phyloP scores from a whole-genome alignment of 1,140 invertebrate species.

The Drosophila nannoptera region DNA sequence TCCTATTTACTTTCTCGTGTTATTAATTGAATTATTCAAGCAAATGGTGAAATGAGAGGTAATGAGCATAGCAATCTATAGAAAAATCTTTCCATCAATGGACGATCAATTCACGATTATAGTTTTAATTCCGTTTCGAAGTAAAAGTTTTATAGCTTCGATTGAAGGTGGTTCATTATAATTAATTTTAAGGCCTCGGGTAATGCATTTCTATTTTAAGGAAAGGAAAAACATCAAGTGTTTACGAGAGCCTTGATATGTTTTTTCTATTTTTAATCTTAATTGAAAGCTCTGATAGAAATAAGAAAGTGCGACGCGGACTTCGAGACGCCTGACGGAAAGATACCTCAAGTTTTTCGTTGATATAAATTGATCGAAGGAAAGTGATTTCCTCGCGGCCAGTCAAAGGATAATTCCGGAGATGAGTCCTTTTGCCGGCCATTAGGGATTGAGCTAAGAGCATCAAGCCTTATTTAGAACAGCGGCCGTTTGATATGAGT shows the following conservation, averaged over 20 bases:
- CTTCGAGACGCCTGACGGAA: neutral
- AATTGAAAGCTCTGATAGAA: slow-evolving; percentile 26
- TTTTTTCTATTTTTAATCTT: slow-evolving; percentile 4
- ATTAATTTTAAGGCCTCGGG: neutral
- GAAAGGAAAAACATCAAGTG: neutral
- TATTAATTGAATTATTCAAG: neutral
- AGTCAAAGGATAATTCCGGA: too few species aligned
- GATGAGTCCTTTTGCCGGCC: too few species aligned
- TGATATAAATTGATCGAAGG: neutral
- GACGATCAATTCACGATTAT: too few species aligned
- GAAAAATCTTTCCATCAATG: too few species aligned
- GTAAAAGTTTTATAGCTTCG: too few species aligned
- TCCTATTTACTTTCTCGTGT: too few species aligned
- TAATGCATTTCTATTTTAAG: slow-evolving; percentile 24
- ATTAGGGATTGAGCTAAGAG: too few species aligned
- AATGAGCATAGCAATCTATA: neutral
- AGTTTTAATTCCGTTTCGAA: too few species aligned
- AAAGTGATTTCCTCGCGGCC: too few species aligned
- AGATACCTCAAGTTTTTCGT: neutral
- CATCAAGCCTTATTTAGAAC: too few species aligned
- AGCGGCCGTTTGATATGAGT: neutral
- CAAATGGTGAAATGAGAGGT: slow-evolving; percentile 3
- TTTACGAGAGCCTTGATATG: neutral
- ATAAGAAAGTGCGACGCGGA: neutral
- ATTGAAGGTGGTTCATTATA: neutral